Percentiles rank a stretch among this genome's conserved stretches.
Evolutionary conservation across 1,140 invertebrate species (phyloP).

Genomic region (Cecropterus lyciades): DNA sequence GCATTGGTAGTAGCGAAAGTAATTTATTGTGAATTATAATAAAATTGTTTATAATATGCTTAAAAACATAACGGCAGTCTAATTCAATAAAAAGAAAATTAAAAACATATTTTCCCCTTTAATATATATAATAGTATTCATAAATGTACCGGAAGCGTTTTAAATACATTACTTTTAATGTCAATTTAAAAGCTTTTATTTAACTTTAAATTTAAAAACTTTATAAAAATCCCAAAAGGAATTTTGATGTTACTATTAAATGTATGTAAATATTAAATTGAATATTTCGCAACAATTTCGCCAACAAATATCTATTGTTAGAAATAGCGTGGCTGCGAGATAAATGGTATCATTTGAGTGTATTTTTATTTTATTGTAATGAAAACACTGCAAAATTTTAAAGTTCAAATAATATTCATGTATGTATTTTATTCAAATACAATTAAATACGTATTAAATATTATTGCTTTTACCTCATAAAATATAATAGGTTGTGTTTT

Average conservation of each 20-base stretch:
- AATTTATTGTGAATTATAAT: too few species aligned
- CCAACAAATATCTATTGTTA: constrained; percentile 47
- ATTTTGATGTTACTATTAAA: background rate
- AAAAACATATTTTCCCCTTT: too few species aligned
- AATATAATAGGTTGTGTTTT: constrained; percentile 39
- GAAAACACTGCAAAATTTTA: background rate
- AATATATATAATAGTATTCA: too few species aligned
- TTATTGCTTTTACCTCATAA: constrained; percentile 9
- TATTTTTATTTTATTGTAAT: constrained; percentile 13
- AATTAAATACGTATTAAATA: background rate
- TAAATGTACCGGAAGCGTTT: constrained; percentile 34
- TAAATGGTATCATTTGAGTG: constrained; percentile 44
- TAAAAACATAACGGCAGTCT: too few species aligned
- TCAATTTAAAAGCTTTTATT: constrained; percentile 12
- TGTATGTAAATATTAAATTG: background rate
- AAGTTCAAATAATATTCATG: background rate
- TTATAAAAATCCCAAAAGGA: background rate
- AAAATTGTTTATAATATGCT: too few species aligned
- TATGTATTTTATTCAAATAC: background rate
- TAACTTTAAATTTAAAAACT: background rate
- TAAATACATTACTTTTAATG: constrained; percentile 33
- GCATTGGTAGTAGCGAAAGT: too few species aligned
- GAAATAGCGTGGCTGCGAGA: constrained; percentile 51
- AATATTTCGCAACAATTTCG: constrained; percentile 36
- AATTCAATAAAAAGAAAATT: too few species aligned